Conservation (phyloP, 2,113 vertebrate genomes). For the Crypturellus undulatus region DNA sequence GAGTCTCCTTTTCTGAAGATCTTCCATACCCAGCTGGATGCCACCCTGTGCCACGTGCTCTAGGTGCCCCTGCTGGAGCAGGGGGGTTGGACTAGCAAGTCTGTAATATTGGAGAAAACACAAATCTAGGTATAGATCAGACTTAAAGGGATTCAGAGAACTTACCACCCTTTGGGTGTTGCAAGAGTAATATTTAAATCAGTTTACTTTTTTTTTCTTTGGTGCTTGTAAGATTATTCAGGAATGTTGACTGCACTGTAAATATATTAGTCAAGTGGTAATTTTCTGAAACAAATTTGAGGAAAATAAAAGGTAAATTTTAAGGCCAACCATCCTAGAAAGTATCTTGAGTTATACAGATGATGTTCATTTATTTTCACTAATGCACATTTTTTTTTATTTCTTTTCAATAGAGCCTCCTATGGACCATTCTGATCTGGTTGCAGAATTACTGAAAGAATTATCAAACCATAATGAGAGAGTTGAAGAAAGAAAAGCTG, state of each 20-base stretch:
- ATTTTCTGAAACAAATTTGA: background rate
- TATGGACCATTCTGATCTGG: constrained; percentile 92
- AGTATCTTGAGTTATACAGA: background rate
- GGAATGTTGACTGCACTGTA: background rate
- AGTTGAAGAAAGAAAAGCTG: constrained; percentile 92
- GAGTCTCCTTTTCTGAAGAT: too few species aligned
- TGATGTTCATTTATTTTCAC: background rate
- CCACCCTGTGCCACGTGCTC: too few species aligned
- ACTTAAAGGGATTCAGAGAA: background rate
- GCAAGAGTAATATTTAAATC: background rate
- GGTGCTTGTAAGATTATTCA: background rate
- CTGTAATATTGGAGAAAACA: background rate
- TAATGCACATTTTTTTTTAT: background rate
- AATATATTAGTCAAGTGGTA: background rate
- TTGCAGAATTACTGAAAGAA: constrained; percentile 93
- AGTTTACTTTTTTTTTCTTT: background rate
- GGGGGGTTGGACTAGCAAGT: background rate
- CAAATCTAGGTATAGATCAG: fast-evolving
- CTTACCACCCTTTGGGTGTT: background rate
- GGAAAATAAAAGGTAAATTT: background rate
- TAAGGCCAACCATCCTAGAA: background rate
- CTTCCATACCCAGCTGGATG: too few species aligned
- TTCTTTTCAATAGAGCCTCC: constrained; percentile 81
- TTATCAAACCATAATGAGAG: constrained; percentile 95
- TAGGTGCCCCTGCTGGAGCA: too few species aligned